Evolutionary conservation across 2,113 vertebrate genomes (phyloP).

Genomic region (Pelobates fuscus): DNA sequence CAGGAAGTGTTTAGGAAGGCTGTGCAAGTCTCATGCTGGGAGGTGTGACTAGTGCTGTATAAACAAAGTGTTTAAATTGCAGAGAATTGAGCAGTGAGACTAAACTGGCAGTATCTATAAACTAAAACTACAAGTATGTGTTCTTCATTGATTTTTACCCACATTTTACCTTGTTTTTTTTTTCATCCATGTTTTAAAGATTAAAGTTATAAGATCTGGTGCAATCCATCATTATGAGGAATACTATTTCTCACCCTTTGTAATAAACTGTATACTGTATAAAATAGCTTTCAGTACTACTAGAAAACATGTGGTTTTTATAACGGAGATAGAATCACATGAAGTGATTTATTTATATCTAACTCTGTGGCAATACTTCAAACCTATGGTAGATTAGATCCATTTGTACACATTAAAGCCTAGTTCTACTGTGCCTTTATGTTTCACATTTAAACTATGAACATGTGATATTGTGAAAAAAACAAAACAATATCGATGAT

Average conservation of each 20-base stretch:
- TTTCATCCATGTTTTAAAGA: conserved; percentile 23
- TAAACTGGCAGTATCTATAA: too few species aligned
- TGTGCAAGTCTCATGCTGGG: too few species aligned
- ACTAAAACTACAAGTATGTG: too few species aligned
- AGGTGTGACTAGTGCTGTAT: too few species aligned
- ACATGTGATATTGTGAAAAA: not conserved
- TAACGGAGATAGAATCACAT: conserved; percentile 26
- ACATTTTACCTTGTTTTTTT: not conserved
- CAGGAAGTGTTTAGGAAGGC: too few species aligned
- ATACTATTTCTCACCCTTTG: conserved; percentile 36
- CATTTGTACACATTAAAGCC: conserved; percentile 29
- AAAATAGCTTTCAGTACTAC: conserved; percentile 42
- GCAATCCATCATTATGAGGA: conserved; percentile 21
- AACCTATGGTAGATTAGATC: conserved; percentile 39
- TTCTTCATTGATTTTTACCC: not conserved
- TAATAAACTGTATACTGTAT: conserved; percentile 22
- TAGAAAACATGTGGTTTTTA: conserved; percentile 42
- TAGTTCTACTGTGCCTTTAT: conserved; percentile 4
- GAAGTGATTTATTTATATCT: conserved; percentile 34
- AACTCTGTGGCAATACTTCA: conserved; percentile 39
- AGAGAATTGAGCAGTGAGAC: too few species aligned
- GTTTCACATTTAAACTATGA: conserved; percentile 15
- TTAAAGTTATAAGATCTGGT: conserved; percentile 20
- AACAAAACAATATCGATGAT: not conserved
- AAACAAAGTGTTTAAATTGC: too few species aligned